Percentiles rank a stretch among this genome's conserved stretches.
phyloP scores from a whole-genome alignment of 2,797 vertebrate genomes.

The Scolopax bukidnonensis region DNA sequence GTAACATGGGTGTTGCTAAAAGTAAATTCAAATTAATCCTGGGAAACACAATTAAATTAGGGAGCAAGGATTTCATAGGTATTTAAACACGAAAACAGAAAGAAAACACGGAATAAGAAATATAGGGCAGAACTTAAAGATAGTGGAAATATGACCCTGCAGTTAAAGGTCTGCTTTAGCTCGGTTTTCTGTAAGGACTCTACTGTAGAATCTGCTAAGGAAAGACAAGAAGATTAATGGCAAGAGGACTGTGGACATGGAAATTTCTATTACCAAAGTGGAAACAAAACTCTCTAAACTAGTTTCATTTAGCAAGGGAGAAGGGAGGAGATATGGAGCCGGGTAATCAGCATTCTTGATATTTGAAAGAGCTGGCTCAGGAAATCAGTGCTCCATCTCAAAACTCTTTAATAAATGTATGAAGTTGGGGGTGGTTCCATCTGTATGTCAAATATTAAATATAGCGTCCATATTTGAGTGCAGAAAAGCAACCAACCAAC shows the following conservation, averaged over 20 bases:
- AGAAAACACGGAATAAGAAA: background rate
- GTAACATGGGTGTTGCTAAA: background rate
- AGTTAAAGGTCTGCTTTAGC: slow-evolving; percentile 5
- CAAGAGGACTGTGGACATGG: background rate
- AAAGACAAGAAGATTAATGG: slow-evolving; percentile 59
- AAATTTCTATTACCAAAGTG: slow-evolving; percentile 62
- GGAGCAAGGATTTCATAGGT: background rate
- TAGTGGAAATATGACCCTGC: background rate
- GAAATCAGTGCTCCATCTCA: slow-evolving; percentile 42
- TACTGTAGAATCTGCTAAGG: background rate
- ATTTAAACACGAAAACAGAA: background rate
- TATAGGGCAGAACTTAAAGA: background rate
- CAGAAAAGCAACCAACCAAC: slow-evolving; percentile 11
- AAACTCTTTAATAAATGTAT: slow-evolving; percentile 62
- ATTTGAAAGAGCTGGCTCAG: slow-evolving; percentile 55
- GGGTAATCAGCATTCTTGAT: slow-evolving; percentile 48
- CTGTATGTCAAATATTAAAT: slow-evolving; percentile 54
- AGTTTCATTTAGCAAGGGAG: slow-evolving; percentile 54
- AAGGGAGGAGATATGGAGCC: slow-evolving; percentile 23
- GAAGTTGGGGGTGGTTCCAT: slow-evolving; percentile 50
- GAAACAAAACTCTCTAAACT: slow-evolving; percentile 59
- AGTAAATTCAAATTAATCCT: slow-evolving; percentile 10
- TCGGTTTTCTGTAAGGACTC: background rate
- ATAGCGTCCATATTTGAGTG: background rate
- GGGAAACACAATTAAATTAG: background rate